phyloP scores from a whole-genome alignment of 2,888 invertebrate genomes.

The Pollenia angustigena region DNA sequence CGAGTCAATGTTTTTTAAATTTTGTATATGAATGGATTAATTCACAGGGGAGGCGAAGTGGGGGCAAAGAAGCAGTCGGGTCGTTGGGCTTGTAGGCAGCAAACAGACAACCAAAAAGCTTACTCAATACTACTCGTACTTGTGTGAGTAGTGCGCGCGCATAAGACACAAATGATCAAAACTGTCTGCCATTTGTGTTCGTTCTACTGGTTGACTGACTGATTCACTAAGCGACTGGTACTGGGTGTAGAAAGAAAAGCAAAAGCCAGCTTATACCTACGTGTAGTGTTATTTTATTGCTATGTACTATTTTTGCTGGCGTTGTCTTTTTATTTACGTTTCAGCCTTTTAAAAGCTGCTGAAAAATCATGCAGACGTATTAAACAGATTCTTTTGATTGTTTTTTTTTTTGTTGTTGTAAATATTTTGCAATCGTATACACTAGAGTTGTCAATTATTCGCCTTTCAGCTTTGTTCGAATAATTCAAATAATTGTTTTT shows the following conservation, averaged over 20 bases:
- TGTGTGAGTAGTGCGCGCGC: constrained; percentile 59
- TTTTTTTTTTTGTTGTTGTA: constrained; percentile 37
- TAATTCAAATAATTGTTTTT: no score
- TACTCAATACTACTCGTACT: not conserved
- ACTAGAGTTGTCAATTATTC: no score
- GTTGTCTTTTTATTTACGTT: constrained; percentile 18
- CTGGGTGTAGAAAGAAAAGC: not conserved
- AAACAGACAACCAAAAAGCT: constrained; percentile 40
- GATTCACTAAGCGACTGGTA: constrained; percentile 35
- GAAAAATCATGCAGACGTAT: constrained; percentile 43
- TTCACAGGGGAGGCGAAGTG: not conserved
- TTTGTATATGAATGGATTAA: constrained; percentile 27
- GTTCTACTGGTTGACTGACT: constrained; percentile 58
- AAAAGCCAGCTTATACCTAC: not conserved
- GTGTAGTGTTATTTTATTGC: constrained; percentile 10
- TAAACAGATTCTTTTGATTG: constrained; percentile 39
- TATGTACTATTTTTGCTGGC: not conserved
- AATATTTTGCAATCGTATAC: constrained; percentile 30
- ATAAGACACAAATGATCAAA: constrained; percentile 51
- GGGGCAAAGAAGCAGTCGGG: not conserved
- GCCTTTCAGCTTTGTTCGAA: no score
- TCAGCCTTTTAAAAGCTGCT: constrained; percentile 25
- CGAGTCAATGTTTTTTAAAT: constrained; percentile 9
- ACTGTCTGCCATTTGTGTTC: constrained; percentile 35
- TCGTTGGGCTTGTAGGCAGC: constrained; percentile 25